Base-by-base conservation (phyloP, 2,797 vertebrate genomes). In the Acridotheres tristis region DNA sequence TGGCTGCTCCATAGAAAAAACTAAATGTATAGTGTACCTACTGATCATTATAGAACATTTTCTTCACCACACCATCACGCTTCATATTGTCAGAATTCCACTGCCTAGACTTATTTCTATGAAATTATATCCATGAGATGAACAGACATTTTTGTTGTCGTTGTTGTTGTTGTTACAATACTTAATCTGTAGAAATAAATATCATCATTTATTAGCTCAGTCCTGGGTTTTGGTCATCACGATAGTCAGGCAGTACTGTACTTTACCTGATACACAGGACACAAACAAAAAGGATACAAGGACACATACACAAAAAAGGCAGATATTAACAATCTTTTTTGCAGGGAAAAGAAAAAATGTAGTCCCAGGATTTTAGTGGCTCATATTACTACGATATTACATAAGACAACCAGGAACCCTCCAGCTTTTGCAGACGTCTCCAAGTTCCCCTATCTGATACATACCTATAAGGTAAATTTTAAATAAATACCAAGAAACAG, bases 11-110 rank as follows among this genome's bases (percentile, higher is more conserved):
- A 36, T 2, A n/a, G 13, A 21, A 66, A 66, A 86, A 80, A 14
- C 1, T 17, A n/a, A 26, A 47, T 2, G 1, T 50, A 10, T 16
- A 42, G 20, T 58, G 32, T 58, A 36, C 8, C 1, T 42, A 47
- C 7, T 27, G 21, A 32, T 61, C 36, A 51, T 34, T 11, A 25
- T 26, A 47, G 7, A 90, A 29, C 8, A 29, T 65, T 68, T 71
- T 63, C 25, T 72, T 87, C 14, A 42, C 14, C 5, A 47, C 16
- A 74, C 7, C 21, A 16, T 48, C 69, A 61, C 66, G 43, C 54
- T 62, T 85, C 18, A 30, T 13, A 11, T 38, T 81, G 43, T 43
- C 65, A 61, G 21, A 16, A 4, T 34, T 61, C 32, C 18, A 25
- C 36, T 69, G 8, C 54, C 61, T 29, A 36, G 22, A 81, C 7